These are phyloP conservation scores for Zaprionus capensis DNA, from an alignment of 1,140 invertebrate species.

Conservation along the genomic window DNA sequence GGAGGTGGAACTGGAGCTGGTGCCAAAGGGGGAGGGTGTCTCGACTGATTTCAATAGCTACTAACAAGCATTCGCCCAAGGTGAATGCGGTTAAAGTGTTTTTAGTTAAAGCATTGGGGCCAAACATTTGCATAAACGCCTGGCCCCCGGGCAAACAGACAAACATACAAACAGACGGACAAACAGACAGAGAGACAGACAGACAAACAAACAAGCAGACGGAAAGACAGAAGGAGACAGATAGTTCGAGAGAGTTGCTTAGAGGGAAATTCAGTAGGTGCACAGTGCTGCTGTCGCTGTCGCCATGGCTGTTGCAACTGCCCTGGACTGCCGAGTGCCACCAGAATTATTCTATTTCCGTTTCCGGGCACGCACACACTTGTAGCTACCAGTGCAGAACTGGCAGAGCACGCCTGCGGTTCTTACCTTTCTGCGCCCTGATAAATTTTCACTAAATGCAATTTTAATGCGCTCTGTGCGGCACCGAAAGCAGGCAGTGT, in stretches of 20 bases:
- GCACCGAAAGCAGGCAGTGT: slow-evolving; percentile 11
- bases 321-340: slow-evolving; percentile 47
- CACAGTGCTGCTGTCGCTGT: slow-evolving; percentile 33
- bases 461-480: slow-evolving; percentile 68
- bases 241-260: not conserved
- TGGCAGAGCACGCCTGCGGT: slow-evolving; percentile 65
- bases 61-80: slow-evolving; percentile 78
- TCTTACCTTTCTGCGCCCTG: slow-evolving; percentile 63
- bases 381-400: slow-evolving; percentile 40
- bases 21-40: slow-evolving; percentile 24
- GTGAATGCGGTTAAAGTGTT: slow-evolving; percentile 81
- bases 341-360: slow-evolving; percentile 79
- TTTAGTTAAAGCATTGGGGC: slow-evolving; percentile 73
- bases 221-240: slow-evolving; percentile 2
- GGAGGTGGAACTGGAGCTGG: not conserved
- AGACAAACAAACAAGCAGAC: slow-evolving; percentile 20
- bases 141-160: slow-evolving; percentile 35
- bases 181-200: slow-evolving; percentile 20
- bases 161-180: slow-evolving; percentile 36
- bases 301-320: slow-evolving; percentile 60
- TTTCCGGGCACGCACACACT: slow-evolving; percentile 68
- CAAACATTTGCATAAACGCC: slow-evolving; percentile 75
- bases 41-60: slow-evolving; percentile 73
- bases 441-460: slow-evolving; percentile 80
- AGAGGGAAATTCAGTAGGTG: not conserved